phyloP scores from a whole-genome alignment of 2,888 invertebrate species.

The Platyscelio sp. region DNA sequence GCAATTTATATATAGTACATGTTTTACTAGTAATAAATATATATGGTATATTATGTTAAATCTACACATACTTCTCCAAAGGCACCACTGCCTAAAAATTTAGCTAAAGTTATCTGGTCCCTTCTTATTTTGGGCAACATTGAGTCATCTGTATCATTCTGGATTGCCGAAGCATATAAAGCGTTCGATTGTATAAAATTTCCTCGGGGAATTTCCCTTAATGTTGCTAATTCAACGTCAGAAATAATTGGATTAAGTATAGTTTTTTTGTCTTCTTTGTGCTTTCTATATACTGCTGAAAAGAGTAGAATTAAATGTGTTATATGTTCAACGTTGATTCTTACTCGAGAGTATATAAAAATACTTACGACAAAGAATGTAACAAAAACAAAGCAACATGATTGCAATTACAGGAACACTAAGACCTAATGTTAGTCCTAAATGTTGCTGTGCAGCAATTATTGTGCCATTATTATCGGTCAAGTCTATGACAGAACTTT shows the following conservation, averaged over 20 bases:
- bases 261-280: slow-evolving; percentile 90
- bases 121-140: slow-evolving; percentile 94
- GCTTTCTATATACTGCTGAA: slow-evolving; percentile 88
- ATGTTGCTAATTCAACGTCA: slow-evolving; percentile 94
- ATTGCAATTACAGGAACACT: slow-evolving; percentile 86
- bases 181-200: slow-evolving; percentile 94
- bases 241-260: slow-evolving; percentile 87
- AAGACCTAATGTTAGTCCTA: too few relatives aligned
- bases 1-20: too few relatives aligned
- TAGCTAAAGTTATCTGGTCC: slow-evolving; percentile 94
- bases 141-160: slow-evolving; percentile 92
- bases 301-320: too few relatives aligned
- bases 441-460: too few relatives aligned
- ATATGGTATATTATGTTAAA: background rate
- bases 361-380: slow-evolving; percentile 86
- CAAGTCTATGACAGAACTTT: slow-evolving; percentile 88
- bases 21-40: too few relatives aligned
- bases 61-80: slow-evolving; percentile 95
- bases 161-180: slow-evolving; percentile 89
- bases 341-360: too few relatives aligned
- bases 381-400: slow-evolving; percentile 83
- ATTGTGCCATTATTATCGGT: slow-evolving; percentile 84
- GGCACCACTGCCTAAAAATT: slow-evolving; percentile 97
- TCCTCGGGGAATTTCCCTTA: slow-evolving; percentile 93
- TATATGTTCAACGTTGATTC: too few relatives aligned